Evolutionary conservation across 1,140 invertebrate genomes (phyloP).

Genomic region (Wiebesia pumilae): DNA sequence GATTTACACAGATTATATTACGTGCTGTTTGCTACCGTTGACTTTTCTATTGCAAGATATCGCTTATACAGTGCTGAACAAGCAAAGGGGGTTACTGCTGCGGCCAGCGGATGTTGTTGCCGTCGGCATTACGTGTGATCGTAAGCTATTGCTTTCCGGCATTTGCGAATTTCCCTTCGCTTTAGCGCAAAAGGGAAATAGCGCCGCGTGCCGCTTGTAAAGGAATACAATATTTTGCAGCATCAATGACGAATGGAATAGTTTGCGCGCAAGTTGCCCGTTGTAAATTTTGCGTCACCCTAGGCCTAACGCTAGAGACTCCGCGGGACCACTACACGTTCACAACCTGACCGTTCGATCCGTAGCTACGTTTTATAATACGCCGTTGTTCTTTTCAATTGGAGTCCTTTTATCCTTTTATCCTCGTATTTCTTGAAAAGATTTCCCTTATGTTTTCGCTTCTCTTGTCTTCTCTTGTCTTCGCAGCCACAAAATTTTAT

Average conservation of each 20-base stretch:
- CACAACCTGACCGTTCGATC: neutral
- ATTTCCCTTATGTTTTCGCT: neutral
- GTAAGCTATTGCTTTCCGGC: neutral
- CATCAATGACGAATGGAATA: neutral
- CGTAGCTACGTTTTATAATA: neutral
- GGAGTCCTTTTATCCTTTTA: neutral
- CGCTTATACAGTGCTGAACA: neutral
- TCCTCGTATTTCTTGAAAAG: neutral
- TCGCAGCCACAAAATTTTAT: neutral
- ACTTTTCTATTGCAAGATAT: neutral
- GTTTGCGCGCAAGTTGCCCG: neutral
- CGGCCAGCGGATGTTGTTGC: neutral
- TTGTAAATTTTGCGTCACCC: slow-evolving; percentile 41
- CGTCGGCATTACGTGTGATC: neutral
- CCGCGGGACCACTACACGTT: neutral
- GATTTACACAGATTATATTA: neutral
- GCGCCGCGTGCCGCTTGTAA: slow-evolving; percentile 24
- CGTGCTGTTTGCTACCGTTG: neutral
- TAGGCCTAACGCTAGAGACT: neutral
- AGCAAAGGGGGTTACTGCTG: neutral
- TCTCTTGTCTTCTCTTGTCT: neutral
- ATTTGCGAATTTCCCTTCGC: neutral
- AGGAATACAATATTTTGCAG: slow-evolving; percentile 30
- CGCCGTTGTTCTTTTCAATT: slow-evolving; percentile 4
- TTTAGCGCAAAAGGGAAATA: slow-evolving; percentile 1